Conservation (phyloP, 2,113 vertebrate species). For the Melanerpes formicivorus region DNA sequence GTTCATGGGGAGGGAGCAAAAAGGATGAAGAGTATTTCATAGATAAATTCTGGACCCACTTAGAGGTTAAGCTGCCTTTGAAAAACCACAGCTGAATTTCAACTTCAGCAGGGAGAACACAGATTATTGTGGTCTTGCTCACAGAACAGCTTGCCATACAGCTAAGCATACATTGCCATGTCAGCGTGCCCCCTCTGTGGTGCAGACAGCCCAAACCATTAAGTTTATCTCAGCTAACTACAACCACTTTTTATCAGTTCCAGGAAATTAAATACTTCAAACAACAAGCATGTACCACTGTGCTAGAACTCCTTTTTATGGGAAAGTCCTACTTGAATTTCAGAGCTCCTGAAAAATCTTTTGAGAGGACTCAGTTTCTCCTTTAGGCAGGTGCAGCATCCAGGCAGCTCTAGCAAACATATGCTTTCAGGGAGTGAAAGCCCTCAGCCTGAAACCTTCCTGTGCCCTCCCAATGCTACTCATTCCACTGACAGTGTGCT, state of each 20-base stretch:
- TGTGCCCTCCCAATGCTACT: background rate
- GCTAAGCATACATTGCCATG: accelerated
- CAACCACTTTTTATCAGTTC: background rate
- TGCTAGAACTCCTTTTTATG: background rate
- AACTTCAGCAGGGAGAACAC: background rate
- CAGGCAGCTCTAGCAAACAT: background rate
- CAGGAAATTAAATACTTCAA: background rate
- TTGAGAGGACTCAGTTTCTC: background rate
- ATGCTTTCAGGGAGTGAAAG: background rate
- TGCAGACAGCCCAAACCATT: background rate
- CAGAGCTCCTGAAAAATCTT: background rate
- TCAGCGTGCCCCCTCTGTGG: background rate
- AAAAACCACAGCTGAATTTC: background rate
- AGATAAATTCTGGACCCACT: background rate
- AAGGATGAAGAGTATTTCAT: background rate
- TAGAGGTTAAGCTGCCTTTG: background rate
- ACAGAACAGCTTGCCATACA: background rate
- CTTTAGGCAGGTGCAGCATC: background rate
- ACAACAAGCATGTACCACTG: background rate
- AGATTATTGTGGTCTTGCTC: background rate
- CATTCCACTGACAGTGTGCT: background rate
- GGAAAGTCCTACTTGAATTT: background rate
- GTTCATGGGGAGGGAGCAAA: accelerated
- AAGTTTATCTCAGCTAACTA: background rate
- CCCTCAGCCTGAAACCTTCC: background rate